A percentile compares a stretch with the other conserved stretches of the same genome.
Conservation (phyloP, 1,140 invertebrate species). For the Cydia strobilella region DNA sequence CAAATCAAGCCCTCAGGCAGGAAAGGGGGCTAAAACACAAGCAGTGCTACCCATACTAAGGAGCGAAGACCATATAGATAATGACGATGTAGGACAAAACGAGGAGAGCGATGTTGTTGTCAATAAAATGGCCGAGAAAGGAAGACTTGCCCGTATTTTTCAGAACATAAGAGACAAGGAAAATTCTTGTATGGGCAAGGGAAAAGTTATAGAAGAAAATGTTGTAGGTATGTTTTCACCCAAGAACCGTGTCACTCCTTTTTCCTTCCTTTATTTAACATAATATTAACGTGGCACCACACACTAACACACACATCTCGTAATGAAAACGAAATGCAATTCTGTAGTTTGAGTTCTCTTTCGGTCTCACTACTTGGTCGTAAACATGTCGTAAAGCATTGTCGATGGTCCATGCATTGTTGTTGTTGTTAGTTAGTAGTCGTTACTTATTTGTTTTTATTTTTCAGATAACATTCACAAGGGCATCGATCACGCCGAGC, state of each 20-base stretch:
- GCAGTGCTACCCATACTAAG: slow-evolving; percentile 75
- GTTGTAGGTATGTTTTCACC: slow-evolving; percentile 52
- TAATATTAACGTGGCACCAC: too few relatives aligned
- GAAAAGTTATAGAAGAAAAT: slow-evolving; percentile 73
- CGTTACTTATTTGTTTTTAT: slow-evolving; percentile 32
- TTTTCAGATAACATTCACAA: slow-evolving; percentile 69
- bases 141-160: slow-evolving; percentile 72
- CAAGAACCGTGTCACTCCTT: too few relatives aligned
- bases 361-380: too few relatives aligned
- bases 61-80: slow-evolving; percentile 68
- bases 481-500: slow-evolving; percentile 63
- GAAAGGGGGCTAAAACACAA: slow-evolving; percentile 70
- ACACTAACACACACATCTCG: too few relatives aligned
- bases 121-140: slow-evolving; percentile 67
- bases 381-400: too few relatives aligned
- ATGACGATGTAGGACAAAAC: slow-evolving; percentile 46
- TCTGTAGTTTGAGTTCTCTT: too few relatives aligned
- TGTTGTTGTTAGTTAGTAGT: too few relatives aligned
- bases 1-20: slow-evolving; percentile 71
- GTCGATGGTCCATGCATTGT: too few relatives aligned
- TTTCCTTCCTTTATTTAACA: too few relatives aligned
- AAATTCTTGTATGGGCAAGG: slow-evolving; percentile 75
- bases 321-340: too few relatives aligned
- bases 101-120: slow-evolving; percentile 68
- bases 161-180: slow-evolving; percentile 73